A percentile compares a stretch with the other conserved stretches of the same genome.
Evolutionary conservation across 2,888 invertebrate species (phyloP).

Genomic region (Nephrotoma guestfalica): DNA sequence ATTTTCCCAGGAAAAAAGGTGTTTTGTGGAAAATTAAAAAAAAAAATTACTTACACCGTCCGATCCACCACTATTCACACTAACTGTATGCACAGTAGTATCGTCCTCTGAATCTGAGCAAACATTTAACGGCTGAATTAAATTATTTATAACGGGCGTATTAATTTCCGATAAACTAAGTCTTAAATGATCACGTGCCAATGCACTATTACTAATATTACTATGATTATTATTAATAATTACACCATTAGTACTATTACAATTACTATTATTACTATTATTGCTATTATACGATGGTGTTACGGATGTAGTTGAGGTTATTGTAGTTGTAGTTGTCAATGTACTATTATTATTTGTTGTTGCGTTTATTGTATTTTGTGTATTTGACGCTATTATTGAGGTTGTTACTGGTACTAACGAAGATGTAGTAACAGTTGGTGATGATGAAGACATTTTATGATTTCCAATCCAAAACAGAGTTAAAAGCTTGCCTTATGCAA

Average conservation of each 20-base stretch:
- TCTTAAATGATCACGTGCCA: conserved; percentile 6
- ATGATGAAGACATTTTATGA: not conserved
- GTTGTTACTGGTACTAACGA: not conserved
- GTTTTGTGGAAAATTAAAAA: too few species aligned
- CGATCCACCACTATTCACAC: conserved; percentile 14
- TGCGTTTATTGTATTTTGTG: not conserved
- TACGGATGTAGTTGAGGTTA: not conserved
- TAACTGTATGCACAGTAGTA: conserved; percentile 18
- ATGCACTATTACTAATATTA: not conserved
- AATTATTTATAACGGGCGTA: not conserved
- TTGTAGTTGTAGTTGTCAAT: not conserved
- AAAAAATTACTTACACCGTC: conserved; percentile 29
- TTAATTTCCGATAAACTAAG: conserved; percentile 4
- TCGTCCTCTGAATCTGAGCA: conserved; percentile 33
- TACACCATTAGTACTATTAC: not conserved
- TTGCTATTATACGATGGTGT: not conserved
- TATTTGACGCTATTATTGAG: not conserved
- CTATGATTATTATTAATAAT: not conserved
- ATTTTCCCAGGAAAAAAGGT: too few species aligned
- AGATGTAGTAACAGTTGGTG: not conserved
- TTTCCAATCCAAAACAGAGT: not conserved
- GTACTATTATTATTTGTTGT: not conserved
- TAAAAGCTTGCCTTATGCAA: not conserved
- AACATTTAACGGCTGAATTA: conserved; percentile 28
- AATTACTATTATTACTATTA: conserved; percentile 1